Base-by-base conservation (phyloP, 1,140 invertebrate species). In the Drosophila parvula region DNA sequence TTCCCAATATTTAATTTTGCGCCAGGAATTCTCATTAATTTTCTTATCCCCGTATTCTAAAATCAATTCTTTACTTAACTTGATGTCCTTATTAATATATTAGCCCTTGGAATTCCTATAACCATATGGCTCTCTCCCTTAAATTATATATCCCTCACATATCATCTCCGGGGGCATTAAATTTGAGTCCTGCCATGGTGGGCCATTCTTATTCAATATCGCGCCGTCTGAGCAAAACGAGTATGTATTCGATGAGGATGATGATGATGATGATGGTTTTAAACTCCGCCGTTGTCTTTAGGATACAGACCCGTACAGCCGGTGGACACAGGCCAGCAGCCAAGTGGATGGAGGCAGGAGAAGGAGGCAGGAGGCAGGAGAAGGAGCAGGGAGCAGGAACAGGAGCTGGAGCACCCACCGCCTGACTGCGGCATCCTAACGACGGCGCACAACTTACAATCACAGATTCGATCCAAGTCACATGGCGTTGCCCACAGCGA, bases 371-470 rank as follows among this genome's bases (percentile, higher is more conserved):
- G n/a, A n/a, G n/a, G n/a, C n/a, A n/a, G n/a, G n/a, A n/a, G n/a
- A n/a, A n/a, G n/a, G n/a, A 27, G 28, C n/a, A n/a, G n/a, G n/a
- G 18, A n/a, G 34, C 14, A n/a, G 32, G 51, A 11, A 10, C 41
- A 34, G 18, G 58, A 14, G 12, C 30, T 47, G 64, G 44, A 22
- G 44, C 60, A 40, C 65, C 65, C 61, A 75, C 53, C 38, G 57
- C 59, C 43, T 48, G 74, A 58, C 40, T 77, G 56, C 64, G 74
- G 56, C 47, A 77, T 44, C 74, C 74, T 69, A 77, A 69, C 74
- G 63, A 77, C 74, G 74, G 58, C 56, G 74, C 74, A 77, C 74
- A 77, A 77, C 74, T 77, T 77, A 77, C 74, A 77, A 77, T 77
- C 74, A 77, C 62, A 77, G 74, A 69, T 77, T 77, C 63, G 63